These are phyloP conservation scores for Morpho achilles DNA, from an alignment of 2,888 invertebrate genomes.

Conservation along the genomic window DNA sequence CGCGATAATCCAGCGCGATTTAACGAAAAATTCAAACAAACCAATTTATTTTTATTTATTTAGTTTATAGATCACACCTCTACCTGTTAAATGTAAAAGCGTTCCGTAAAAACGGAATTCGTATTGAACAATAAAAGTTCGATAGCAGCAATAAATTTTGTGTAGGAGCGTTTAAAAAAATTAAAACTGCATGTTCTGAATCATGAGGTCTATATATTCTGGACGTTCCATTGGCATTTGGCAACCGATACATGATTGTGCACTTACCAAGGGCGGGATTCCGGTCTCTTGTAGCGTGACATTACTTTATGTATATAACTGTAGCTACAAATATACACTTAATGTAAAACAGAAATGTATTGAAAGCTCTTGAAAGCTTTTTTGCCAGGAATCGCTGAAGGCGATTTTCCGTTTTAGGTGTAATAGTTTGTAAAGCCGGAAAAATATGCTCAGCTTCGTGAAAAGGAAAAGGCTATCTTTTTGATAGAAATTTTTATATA, in stretches of 20 bases:
- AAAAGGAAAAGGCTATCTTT: neutral
- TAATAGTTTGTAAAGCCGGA: constrained; percentile 12
- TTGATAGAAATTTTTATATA: neutral
- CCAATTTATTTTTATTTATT: constrained; percentile 19
- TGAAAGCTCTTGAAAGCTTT: constrained; percentile 24
- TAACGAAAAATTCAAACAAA: constrained; percentile 16
- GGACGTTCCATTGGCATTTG: constrained; percentile 64
- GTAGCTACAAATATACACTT: constrained; percentile 9
- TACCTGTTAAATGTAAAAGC: constrained; percentile 24
- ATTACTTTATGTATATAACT: constrained; percentile 23
- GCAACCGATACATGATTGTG: constrained; percentile 74
- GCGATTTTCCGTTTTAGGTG: constrained; percentile 17
- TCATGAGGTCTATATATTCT: constrained; percentile 49
- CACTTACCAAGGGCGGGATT: constrained; percentile 52
- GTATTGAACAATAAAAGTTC: constrained; percentile 47
- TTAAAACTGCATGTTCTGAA: constrained; percentile 64
- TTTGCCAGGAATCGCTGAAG: constrained; percentile 19
- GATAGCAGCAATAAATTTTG: constrained; percentile 57
- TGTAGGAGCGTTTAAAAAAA: constrained; percentile 56
- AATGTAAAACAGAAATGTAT: constrained; percentile 23
- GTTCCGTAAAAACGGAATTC: constrained; percentile 25
- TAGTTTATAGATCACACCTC: constrained; percentile 18
- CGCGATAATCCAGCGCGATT: constrained; percentile 9
- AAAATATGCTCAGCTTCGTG: constrained; percentile 10
- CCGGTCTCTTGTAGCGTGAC: constrained; percentile 26